Evolutionary conservation across 2,888 invertebrate genomes (phyloP).

Genomic region (Gryllus longicercus): DNA sequence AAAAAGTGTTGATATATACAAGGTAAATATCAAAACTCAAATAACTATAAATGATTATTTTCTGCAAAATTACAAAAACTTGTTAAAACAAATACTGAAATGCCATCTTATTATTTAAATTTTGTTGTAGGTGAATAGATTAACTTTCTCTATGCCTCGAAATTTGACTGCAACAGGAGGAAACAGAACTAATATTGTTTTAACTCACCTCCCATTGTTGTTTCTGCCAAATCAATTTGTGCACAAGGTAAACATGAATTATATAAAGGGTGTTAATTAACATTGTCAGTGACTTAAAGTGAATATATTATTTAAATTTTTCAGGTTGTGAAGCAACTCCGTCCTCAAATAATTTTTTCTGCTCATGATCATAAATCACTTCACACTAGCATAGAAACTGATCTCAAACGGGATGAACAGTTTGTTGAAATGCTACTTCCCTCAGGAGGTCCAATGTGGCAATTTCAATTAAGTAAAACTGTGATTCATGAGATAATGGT

Average conservation of each 20-base stretch:
- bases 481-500: constrained; percentile 74
- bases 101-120: not conserved
- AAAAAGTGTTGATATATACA: constrained; percentile 65
- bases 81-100: not conserved
- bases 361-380: constrained; percentile 68
- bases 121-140: constrained; percentile 53
- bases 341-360: constrained; percentile 67
- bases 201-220: constrained; percentile 71
- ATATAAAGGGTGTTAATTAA: too few relatives aligned
- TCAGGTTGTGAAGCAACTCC: constrained; percentile 60
- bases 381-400: constrained; percentile 47
- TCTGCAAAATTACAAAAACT: too few relatives aligned
- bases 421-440: constrained; percentile 36
- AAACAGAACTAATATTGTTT: constrained; percentile 59
- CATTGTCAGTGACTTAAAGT: too few relatives aligned
- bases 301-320: constrained; percentile 35
- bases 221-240: constrained; percentile 54
- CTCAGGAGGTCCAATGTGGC: constrained; percentile 33
- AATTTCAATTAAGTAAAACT: constrained; percentile 42
- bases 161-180: constrained; percentile 40
- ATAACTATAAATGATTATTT: too few relatives aligned
- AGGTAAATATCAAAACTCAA: constrained; percentile 49
- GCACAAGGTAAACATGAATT: constrained; percentile 48
- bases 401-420: constrained; percentile 40
- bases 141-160: constrained; percentile 60